Conservation (phyloP, 1,140 invertebrate species). For the Hermatobates lingyangjiaoensis region DNA sequence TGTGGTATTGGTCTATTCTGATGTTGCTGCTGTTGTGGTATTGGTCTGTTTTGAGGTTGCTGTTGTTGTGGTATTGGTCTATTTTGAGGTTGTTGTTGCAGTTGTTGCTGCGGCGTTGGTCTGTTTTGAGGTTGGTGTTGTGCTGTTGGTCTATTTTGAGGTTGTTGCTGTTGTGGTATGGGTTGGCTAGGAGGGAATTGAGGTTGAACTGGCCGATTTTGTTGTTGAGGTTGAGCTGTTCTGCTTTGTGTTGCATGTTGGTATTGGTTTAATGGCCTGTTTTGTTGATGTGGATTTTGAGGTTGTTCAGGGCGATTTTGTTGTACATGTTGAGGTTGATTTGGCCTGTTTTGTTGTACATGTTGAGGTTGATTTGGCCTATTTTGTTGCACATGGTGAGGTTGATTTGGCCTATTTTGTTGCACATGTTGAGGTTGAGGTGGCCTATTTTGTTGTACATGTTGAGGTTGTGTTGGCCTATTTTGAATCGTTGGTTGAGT, state of each 20-base stretch:
- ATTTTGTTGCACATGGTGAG: slow-evolving; percentile 1
- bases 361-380: not conserved
- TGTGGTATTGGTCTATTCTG: not conserved
- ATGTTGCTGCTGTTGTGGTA: too few relatives aligned
- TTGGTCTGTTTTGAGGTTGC: not conserved
- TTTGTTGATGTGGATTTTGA: not conserved
- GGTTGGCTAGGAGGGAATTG: not conserved
- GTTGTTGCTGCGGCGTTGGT: slow-evolving; percentile 1
- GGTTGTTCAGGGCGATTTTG: not conserved
- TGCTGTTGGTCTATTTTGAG: not conserved
- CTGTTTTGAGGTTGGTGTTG: not conserved
- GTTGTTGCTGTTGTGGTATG: not conserved
- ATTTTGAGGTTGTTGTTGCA: slow-evolving; percentile 2
- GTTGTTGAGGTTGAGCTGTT: not conserved
- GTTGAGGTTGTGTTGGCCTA: not conserved
- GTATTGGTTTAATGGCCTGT: too few relatives aligned
- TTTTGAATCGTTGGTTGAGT: slow-evolving; percentile 2
- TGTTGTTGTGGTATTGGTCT: not conserved
- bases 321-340: not conserved
- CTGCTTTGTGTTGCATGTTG: too few relatives aligned
- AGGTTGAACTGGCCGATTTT: not conserved
- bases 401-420: slow-evolving; percentile 6
- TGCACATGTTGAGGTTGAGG: too few relatives aligned
- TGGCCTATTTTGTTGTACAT: too few relatives aligned
- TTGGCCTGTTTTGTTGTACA: not conserved